phyloP scores from a whole-genome alignment of 1,140 invertebrate genomes.

The Drosophila santomea region DNA sequence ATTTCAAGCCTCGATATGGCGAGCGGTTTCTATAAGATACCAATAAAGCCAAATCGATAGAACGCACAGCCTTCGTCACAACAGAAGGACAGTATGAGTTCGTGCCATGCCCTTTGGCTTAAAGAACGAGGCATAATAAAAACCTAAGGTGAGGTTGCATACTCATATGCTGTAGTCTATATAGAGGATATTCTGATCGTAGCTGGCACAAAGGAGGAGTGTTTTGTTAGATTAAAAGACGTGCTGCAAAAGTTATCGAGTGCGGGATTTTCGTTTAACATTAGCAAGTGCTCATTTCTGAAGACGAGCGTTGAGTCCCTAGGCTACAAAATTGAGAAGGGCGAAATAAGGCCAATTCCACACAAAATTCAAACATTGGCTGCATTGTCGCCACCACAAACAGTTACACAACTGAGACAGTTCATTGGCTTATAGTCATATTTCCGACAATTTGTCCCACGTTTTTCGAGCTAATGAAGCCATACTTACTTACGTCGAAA shows the following conservation, averaged over 20 bases:
- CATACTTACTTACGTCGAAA: not conserved
- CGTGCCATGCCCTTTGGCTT: constrained; percentile 1
- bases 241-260: constrained; percentile 5
- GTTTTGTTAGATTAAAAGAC: not conserved
- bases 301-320: constrained; percentile 31
- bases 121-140: not conserved
- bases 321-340: constrained; percentile 35
- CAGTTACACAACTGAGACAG: no score
- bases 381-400: no score
- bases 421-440: not conserved
- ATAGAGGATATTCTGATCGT: constrained; percentile 25
- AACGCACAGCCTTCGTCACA: not conserved
- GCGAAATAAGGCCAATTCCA: constrained; percentile 3
- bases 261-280: constrained; percentile 11
- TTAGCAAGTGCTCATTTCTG: constrained; percentile 17
- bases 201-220: constrained; percentile 5
- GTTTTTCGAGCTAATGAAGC: constrained; percentile 3
- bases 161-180: constrained; percentile 11
- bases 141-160: not conserved
- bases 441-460: not conserved
- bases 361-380: not conserved
- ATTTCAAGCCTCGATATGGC: constrained; percentile 7
- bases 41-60: not conserved
- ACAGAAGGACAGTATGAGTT: constrained; percentile 1
- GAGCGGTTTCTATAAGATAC: constrained; percentile 1